These are phyloP conservation scores for Smutsia temminckii DNA, from an alignment of 2,797 vertebrate species.

Conservation along the genomic window DNA sequence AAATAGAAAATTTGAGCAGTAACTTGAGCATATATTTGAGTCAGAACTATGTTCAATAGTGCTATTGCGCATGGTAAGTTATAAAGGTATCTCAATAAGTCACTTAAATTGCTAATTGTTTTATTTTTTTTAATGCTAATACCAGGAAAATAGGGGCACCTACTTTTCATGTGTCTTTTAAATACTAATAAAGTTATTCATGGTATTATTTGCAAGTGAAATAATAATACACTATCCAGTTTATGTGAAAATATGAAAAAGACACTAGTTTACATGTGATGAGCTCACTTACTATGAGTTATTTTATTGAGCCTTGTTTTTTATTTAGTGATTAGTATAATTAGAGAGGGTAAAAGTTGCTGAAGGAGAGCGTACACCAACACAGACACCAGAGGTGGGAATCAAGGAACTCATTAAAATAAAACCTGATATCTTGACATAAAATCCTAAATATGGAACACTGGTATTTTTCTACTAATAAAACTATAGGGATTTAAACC, in stretches of 20 bases:
- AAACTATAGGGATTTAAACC: background rate
- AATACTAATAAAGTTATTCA: background rate
- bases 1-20: background rate
- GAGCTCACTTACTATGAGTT: background rate
- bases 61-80: background rate
- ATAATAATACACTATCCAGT: no score
- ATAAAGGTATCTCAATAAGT: background rate
- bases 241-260: background rate
- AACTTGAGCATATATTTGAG: background rate
- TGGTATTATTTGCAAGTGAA: background rate
- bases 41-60: background rate
- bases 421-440: background rate
- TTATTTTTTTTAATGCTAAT: constrained; percentile 7
- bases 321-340: background rate
- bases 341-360: background rate
- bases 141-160: background rate
- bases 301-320: constrained; percentile 13
- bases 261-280: background rate
- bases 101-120: background rate
- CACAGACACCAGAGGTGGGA: background rate
- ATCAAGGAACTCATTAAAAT: background rate
- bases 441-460: background rate
- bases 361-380: background rate
- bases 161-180: constrained; percentile 12
- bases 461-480: background rate